These are phyloP conservation scores for Ectropis grisescens DNA, from an alignment of 1,140 invertebrate genomes.

Conservation along the genomic window DNA sequence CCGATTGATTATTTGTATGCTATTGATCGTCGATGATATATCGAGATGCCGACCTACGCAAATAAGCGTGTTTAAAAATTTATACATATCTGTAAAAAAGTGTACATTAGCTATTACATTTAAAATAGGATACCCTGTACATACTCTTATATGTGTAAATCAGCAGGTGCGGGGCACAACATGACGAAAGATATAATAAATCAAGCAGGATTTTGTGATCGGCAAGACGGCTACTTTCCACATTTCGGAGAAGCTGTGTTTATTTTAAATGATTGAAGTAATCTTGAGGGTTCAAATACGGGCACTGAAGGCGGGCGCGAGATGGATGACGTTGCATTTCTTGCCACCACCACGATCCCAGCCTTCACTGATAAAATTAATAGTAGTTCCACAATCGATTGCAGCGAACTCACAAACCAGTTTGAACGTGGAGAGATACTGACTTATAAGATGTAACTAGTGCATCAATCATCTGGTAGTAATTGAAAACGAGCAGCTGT, in stretches of 20 bases:
- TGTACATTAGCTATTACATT: too few relatives aligned
- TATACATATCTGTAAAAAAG: too few relatives aligned
- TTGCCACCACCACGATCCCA: constrained; percentile 16
- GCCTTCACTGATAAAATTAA: constrained; percentile 40
- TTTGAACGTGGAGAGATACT: constrained; percentile 38
- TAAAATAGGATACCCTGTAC: too few relatives aligned
- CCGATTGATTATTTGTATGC: too few relatives aligned
- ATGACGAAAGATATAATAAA: constrained; percentile 29
- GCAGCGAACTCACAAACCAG: constrained; percentile 33
- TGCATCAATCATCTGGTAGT: constrained; percentile 45
- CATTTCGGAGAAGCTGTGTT: constrained; percentile 40
- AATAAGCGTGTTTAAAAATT: too few relatives aligned
- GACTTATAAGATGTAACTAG: constrained; percentile 12
- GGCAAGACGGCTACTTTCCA: constrained; percentile 25
- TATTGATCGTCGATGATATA: too few relatives aligned
- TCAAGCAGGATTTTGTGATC: constrained; percentile 30
- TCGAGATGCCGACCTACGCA: too few relatives aligned
- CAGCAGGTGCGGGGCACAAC: constrained; percentile 8
- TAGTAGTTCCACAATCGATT: constrained; percentile 41
- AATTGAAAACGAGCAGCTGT: constrained; percentile 54
- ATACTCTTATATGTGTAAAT: too few relatives aligned
- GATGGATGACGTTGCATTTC: constrained; percentile 50
- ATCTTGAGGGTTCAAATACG: constrained; percentile 25
- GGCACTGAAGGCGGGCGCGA: constrained; percentile 12
- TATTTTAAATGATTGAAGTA: constrained; percentile 45